Evolutionary conservation across 2,797 vertebrate genomes (phyloP), one percentile per base, ranked within the genome.

Genomic region (Ctenopoma kingsleyae): DNA sequence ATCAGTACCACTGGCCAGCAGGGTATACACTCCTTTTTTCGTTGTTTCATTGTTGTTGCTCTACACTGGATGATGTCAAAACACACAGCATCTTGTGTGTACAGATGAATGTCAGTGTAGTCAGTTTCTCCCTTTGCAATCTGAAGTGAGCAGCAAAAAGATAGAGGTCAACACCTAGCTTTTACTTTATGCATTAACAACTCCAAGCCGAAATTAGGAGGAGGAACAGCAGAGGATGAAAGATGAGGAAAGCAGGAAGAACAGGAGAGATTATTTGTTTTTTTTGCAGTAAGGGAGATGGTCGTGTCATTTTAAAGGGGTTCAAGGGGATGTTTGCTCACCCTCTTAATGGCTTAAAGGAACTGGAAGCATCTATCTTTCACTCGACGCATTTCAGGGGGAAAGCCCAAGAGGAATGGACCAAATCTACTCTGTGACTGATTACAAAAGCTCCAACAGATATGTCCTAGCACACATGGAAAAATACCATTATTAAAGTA

Each of bases 321-420:
- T 90, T 81, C 40, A 11, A 75, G 71, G 84, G 89, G 89, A 87
- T 91, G 88, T 93, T 92, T 91, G 81, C 83, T 85, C 82, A 84
- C 81, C 70, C 77, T 82, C 81, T 89, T 92, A 92, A 92, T 87
- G 90, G 79, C 86, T 89, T 88, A 71, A 84, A 81, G 74, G 59
- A 76, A 67, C 77, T 82, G 67, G 59, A 83, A 59, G 66, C 80
- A 93, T 94, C 76, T 77, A 90, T 93, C 88, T 93, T 92, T 83
- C 77, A 88, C 79, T 88, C 70, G 2, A 8, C 46, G 19, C 67
- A 55, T 85, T 89, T 82, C 40, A 13, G 53, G 61, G 69, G 40
- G 61, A 13, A 48, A 50, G 61, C 62, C 59, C 69, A 52, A 47
- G 78, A 78, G 63, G 54, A 63, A 80, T 72, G 78, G 61, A 81